Evolutionary conservation across 2,888 invertebrate genomes (phyloP).

Genomic region (Microchrysa polita): DNA sequence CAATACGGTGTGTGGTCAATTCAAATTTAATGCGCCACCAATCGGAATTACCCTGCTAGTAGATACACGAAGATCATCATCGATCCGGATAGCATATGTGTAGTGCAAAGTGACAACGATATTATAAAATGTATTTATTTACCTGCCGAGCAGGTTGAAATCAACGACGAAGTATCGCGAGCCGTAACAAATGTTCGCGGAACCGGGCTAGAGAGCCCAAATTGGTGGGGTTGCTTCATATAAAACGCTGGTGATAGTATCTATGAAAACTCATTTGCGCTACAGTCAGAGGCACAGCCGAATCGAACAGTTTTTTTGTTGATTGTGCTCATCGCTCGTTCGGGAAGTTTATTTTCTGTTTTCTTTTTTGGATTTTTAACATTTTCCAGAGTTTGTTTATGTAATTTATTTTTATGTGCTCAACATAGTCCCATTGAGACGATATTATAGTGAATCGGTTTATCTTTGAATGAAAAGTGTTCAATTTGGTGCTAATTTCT

Average conservation of each 20-base stretch:
- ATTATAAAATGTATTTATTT: too few relatives aligned
- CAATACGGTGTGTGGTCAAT: too few relatives aligned
- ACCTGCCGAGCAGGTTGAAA: neutral
- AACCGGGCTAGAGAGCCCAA: constrained; percentile 18
- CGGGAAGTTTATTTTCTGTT: neutral
- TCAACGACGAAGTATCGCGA: neutral
- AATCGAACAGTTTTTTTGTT: constrained; percentile 38
- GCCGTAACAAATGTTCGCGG: neutral
- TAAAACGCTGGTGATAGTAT: constrained; percentile 63
- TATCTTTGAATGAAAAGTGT: neutral
- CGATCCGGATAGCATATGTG: constrained; percentile 1
- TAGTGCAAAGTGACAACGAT: too few relatives aligned
- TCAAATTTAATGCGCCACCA: neutral
- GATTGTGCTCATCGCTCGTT: neutral
- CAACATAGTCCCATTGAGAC: too few relatives aligned
- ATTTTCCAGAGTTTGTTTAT: neutral
- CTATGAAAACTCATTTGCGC: constrained; percentile 64
- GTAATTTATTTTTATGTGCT: neutral
- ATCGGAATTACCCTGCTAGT: constrained; percentile 14
- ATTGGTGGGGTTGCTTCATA: constrained; percentile 56
- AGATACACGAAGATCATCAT: neutral
- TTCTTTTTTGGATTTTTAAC: neutral
- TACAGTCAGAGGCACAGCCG: constrained; percentile 57
- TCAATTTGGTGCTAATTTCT: neutral
- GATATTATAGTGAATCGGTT: too few relatives aligned